These are phyloP conservation scores for Agrypnus murinus DNA, from an alignment of 2,888 invertebrate genomes.

Conservation along the genomic window DNA sequence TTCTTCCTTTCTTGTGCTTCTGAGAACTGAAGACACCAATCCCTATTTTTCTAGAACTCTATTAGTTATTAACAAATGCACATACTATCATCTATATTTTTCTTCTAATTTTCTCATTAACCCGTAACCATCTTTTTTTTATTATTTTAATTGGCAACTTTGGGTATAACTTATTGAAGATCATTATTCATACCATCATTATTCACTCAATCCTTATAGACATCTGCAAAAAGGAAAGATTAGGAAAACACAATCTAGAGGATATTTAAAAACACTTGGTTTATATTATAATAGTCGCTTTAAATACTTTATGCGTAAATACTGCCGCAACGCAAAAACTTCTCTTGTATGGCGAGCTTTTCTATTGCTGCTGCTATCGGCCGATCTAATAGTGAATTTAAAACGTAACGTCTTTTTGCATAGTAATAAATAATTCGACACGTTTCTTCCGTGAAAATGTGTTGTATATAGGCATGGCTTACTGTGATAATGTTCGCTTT, in stretches of 20 bases:
- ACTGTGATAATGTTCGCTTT: slow-evolving; percentile 39
- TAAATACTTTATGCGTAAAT: slow-evolving; percentile 8
- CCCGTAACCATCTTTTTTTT: slow-evolving; percentile 13
- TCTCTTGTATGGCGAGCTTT: slow-evolving; percentile 9
- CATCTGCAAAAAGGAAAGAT: neutral
- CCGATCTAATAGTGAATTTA: neutral
- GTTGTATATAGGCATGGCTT: slow-evolving; percentile 18
- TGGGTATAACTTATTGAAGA: neutral
- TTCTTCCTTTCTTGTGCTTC: neutral
- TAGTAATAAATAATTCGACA: neutral
- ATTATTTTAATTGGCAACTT: slow-evolving; percentile 11
- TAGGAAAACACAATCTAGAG: neutral
- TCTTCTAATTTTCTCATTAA: slow-evolving; percentile 20
- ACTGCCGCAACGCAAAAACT: slow-evolving; percentile 6
- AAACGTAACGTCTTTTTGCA: neutral
- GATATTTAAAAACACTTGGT: neutral
- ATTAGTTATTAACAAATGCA: slow-evolving; percentile 22
- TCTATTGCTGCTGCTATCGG: too few relatives aligned
- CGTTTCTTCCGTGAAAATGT: neutral
- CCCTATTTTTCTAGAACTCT: slow-evolving; percentile 13
- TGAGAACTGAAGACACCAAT: neutral
- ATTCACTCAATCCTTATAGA: too few relatives aligned
- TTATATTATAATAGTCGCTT: slow-evolving; percentile 14
- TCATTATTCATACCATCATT: neutral
- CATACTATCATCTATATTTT: neutral